phyloP scores from a whole-genome alignment of 2,888 invertebrate genomes.

The Acronicta aceris region DNA sequence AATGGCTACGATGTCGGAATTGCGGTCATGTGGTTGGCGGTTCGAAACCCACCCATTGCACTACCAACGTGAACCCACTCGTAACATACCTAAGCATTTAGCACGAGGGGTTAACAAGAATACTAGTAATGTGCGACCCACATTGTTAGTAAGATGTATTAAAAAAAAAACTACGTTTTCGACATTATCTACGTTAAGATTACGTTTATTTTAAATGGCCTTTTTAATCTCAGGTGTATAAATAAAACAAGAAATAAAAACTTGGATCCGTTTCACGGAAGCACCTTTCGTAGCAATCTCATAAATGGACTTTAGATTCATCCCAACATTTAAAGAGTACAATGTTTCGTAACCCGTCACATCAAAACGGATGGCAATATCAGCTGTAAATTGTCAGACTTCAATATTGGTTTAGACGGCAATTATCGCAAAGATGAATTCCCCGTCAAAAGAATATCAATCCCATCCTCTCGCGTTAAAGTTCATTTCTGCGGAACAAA shows the following conservation, averaged over 20 bases:
- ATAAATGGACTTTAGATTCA: conserved; percentile 75
- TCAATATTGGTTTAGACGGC: conserved; percentile 58
- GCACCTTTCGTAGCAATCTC: conserved; percentile 76
- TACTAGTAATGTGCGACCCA: too few relatives aligned
- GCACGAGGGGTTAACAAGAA: too few relatives aligned
- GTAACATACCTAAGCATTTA: too few relatives aligned
- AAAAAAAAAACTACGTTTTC: too few relatives aligned
- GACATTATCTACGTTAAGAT: conserved; percentile 29
- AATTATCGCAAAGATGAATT: conserved; percentile 53
- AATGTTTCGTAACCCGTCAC: conserved; percentile 76
- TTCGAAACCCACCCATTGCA: too few relatives aligned
- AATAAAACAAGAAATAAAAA: conserved; percentile 82
- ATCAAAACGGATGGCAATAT: conserved; percentile 82
- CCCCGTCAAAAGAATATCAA: conserved; percentile 44
- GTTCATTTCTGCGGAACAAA: conserved; percentile 41
- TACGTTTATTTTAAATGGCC: conserved; percentile 48
- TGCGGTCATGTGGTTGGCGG: too few relatives aligned
- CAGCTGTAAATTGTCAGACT: conserved; percentile 80
- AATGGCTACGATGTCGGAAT: too few relatives aligned
- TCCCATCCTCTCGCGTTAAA: conserved; percentile 28
- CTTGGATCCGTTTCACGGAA: conserved; percentile 77
- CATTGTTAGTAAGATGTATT: too few relatives aligned
- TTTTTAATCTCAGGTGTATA: conserved; percentile 68
- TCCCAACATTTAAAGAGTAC: conserved; percentile 81
- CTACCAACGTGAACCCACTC: too few relatives aligned